Evolutionary conservation across 2,113 vertebrate species (phyloP), one percentile per base, ranked within the genome.

Genomic region (Chlorodrepanis virens): DNA sequence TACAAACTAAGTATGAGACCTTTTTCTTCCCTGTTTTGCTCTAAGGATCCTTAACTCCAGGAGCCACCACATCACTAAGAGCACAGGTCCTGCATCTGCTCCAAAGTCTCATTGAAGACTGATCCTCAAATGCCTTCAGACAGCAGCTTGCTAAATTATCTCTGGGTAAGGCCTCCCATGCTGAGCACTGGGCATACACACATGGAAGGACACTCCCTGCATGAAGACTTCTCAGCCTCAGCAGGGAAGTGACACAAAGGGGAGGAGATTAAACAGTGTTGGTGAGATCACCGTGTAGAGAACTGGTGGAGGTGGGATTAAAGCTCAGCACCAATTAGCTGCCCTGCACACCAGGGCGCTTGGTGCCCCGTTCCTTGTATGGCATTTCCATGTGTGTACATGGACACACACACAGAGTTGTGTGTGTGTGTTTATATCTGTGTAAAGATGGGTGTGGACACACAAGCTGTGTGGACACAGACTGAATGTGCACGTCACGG

Each of bases 381-480:
- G 11, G n/a, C 13, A 22, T 24, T 85, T 64, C 53, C 27, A 52
- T 1, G 3, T 22, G 10, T 0, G 3, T n/a, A n/a, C 71, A 14
- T 3, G 8, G 31, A 45, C 3, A 86, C 6, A 20, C 10, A 11
- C 12, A 14, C 14, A 8, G 4, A 16, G 4, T 2, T 12, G 23
- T 11, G 2, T 7, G 12, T 31, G 25, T 21, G 4, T 28, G 14
- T 54, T 37, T 9, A 11, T 4, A 6, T 4, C 5, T 13, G n/a
- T 19, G 31, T 3, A 35, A 56, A 53, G 37, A 11, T 45, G 45
- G 28, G 59, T 6, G 23, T 15, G 10, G 50, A 28, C 35, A 50
- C 18, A 4, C 27, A 3, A 2, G 7, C 33, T 40, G 5, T 14
- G 7, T 1, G 50, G 45, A 14, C n/a, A 74, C 21, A 76, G 47